Evolutionary conservation across 2,888 invertebrate genomes (phyloP), one percentile per base, ranked within the genome.

Genomic region (Drosophila pegasa): DNA sequence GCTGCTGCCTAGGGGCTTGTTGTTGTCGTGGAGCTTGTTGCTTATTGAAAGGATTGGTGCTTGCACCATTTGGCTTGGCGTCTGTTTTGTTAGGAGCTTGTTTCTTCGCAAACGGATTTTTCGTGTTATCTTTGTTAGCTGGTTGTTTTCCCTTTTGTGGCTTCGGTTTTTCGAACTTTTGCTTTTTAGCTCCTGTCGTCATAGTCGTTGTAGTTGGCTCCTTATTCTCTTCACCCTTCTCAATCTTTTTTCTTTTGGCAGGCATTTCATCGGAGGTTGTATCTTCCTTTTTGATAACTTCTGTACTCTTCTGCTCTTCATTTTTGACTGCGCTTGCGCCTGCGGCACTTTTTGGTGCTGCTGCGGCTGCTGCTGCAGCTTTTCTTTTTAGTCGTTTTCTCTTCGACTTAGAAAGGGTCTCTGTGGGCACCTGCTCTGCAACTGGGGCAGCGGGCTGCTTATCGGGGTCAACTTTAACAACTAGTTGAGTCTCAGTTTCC

Each of bases 371-470:
- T 18, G 80, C 77, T 3, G 88, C 84, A 9, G 88, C 87, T n/a
- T 85, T 85, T 1, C 88, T 72, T 20, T 87, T 84, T 8, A 87
- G 55, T 2, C 85, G 87, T 33, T 87, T 84, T 14, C 80, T 50
- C 38, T 88, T 87, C 0, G 84, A 84, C 51, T 84, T 84, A 0
- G 84, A 86, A 6, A 83, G 50, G 1, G 18, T 52, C 16, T 83
- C 84, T 9, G 74, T 37, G 14, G 71, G n/a, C 0, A n/a, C 16
- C 12, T 52, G 58, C 7, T 37, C 18, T 0, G 18, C 22, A 8
- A 18, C 67, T 6, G 48, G 16, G 6, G 48, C 47, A 9, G 22
- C 48, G 0, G 66, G 0, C 10, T 18, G 35, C 9, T 59, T 45
- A 12, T 29, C 33, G n/a, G 55, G 0, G 1, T 63, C 56, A 6